Base-by-base conservation (phyloP, 2,888 invertebrate species). In the Agriopis leucophaearia region DNA sequence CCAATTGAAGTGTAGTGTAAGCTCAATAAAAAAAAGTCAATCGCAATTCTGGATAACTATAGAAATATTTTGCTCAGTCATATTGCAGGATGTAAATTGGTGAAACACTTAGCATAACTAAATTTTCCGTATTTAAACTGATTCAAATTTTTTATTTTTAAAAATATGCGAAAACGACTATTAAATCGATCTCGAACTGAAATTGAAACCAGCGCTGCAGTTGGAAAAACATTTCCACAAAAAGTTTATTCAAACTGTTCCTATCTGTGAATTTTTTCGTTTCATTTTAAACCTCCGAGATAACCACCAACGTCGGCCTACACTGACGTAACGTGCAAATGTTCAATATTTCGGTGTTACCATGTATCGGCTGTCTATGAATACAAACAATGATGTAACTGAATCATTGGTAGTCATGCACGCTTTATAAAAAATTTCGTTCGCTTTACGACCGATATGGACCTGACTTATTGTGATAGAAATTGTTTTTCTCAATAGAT, bases 291-390 rank as follows among this genome's bases (percentile, higher is more conserved):
- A 51, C 44, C 66, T 45, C 47, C 2, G n/a, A 56, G 61, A 66
- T 66, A 61, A 57, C 36, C 15, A 36, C 51, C 63, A 63, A 67
- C 63, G 63, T 59, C 67, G 36, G 45, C 18, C 36, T 48, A 51
- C 13, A 13, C 4, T 67, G 62, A 63, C 52, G 48, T 67, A 58
- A 54, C 38, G 27, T 18, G 12, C 16, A 44, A 61, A 16, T 16
- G 42, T 50, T 35, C 16, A 38, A 47, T 52, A n/a, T 58, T 59
- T 15, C 27, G 27, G 52, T 44, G 36, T 58, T 35, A 56, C 44
- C 36, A 13, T 12, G 16, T 62, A 47, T 56, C 8, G 10, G 12
- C 44, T 59, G 52, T 15, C 48, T 44, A 10, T 35, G 35, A 63
- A 59, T 59, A 57, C 35, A 36, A 54, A 54, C 18, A 38, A 38